Evolutionary conservation across 2,888 invertebrate species (phyloP).

Genomic region (Liodrosophila aerea): DNA sequence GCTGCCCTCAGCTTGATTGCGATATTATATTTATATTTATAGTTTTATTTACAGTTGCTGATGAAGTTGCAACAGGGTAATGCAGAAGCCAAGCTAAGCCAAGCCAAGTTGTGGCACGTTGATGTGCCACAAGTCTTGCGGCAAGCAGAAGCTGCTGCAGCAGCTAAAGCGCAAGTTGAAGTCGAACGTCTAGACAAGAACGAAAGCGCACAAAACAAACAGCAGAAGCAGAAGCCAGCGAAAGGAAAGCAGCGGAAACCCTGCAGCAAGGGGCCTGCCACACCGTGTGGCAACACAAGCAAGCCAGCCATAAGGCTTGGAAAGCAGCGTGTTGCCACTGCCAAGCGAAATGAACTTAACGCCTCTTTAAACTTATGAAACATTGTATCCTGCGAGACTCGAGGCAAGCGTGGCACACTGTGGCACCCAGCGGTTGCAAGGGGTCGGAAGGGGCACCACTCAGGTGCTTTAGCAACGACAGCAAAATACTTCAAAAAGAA

Average conservation of each 20-base stretch:
- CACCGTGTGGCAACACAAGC: slow-evolving; percentile 25
- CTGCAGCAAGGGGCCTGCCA: background rate
- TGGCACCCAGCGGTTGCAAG: background rate
- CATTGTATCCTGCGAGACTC: slow-evolving; percentile 54
- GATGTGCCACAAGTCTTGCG: slow-evolving; percentile 3
- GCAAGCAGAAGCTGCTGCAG: slow-evolving; percentile 5
- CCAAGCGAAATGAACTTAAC: slow-evolving; percentile 68
- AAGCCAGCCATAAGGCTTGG: slow-evolving; percentile 1
- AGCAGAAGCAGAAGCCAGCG: slow-evolving; percentile 50
- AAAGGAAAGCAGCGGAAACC: slow-evolving; percentile 7
- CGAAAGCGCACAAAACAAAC: slow-evolving; percentile 57
- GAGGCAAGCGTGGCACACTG: slow-evolving; percentile 7
- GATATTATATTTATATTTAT: slow-evolving; percentile 51
- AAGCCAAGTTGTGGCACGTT: slow-evolving; percentile 14
- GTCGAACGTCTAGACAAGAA: slow-evolving; percentile 34
- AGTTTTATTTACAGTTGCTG: slow-evolving; percentile 56
- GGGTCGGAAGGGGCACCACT: background rate
- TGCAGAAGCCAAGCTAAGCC: slow-evolving; percentile 60
- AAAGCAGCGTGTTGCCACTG: slow-evolving; percentile 10
- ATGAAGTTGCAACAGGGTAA: slow-evolving; percentile 46
- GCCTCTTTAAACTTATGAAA: slow-evolving; percentile 72
- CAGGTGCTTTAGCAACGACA: slow-evolving; percentile 15
- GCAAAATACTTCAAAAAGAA: background rate
- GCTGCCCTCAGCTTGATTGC: background rate
- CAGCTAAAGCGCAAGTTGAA: slow-evolving; percentile 1